A percentile compares a stretch with the other conserved stretches of the same genome.
phyloP scores from a whole-genome alignment of 1,140 invertebrate genomes.

The Lordiphosa clarofinis region DNA sequence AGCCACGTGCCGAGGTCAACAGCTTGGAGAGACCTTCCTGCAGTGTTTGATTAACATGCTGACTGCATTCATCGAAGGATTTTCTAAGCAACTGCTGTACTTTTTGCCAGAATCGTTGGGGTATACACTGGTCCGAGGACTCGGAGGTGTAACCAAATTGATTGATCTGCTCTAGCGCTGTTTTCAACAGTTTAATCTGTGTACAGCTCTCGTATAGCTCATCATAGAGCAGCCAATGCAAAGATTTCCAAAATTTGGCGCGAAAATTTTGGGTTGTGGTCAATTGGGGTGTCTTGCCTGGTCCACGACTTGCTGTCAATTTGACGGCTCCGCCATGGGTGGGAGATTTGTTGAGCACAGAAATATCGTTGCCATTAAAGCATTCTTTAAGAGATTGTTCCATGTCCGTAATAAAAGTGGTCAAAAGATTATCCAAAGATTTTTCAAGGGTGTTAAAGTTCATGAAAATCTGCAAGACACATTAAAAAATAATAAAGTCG shows the following conservation, averaged over 20 bases:
- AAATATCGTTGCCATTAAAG: slow-evolving; percentile 77
- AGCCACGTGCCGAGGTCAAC: slow-evolving; percentile 65
- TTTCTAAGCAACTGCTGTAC: slow-evolving; percentile 61
- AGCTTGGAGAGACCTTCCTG: slow-evolving; percentile 81
- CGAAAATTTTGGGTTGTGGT: slow-evolving; percentile 87
- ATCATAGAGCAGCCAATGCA: slow-evolving; percentile 88
- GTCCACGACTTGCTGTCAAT: slow-evolving; percentile 79
- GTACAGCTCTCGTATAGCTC: slow-evolving; percentile 85
- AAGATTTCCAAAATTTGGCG: slow-evolving; percentile 87
- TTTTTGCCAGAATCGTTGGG: slow-evolving; percentile 63
- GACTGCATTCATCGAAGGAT: slow-evolving; percentile 64
- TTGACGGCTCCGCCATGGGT: slow-evolving; percentile 37
- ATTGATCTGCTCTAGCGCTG: slow-evolving; percentile 65
- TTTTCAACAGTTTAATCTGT: slow-evolving; percentile 82
- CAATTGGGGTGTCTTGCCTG: slow-evolving; percentile 84
- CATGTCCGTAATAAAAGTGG: slow-evolving; percentile 72
- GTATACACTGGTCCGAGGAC: slow-evolving; percentile 56
- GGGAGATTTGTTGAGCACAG: slow-evolving; percentile 60
- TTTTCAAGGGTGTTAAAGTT: slow-evolving; percentile 75
- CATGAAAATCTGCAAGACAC: slow-evolving; percentile 59
- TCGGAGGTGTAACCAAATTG: slow-evolving; percentile 60
- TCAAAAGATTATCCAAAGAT: slow-evolving; percentile 68
- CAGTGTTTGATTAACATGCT: slow-evolving; percentile 80
- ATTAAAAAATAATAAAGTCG: neutral
- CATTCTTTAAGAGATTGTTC: slow-evolving; percentile 76